Conservation (phyloP, 2,888 invertebrate genomes). For the Morinoia aosen region DNA sequence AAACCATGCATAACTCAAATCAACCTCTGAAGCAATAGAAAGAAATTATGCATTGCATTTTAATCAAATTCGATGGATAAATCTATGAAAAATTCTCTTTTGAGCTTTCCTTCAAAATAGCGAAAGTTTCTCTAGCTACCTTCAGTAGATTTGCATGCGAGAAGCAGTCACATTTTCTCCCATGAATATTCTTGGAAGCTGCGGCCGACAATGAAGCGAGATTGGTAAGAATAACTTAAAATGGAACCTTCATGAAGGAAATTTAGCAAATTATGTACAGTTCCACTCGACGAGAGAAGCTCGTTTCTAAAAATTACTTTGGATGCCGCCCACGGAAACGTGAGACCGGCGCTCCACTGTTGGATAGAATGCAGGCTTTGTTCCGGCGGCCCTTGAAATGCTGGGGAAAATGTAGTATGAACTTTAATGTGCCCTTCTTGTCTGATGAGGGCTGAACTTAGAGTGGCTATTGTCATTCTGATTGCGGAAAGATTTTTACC, state of each 20-base stretch:
- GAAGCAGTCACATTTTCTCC: neutral
- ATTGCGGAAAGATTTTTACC: neutral
- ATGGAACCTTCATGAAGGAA: conserved; percentile 36
- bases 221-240: conserved; percentile 20
- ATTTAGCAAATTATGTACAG: conserved; percentile 28
- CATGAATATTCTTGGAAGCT: conserved; percentile 30
- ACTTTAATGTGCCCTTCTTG: neutral
- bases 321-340: neutral
- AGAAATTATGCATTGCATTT: neutral
- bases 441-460: neutral
- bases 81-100: neutral
- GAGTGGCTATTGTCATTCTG: neutral
- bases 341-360: neutral
- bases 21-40: neutral
- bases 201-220: conserved; percentile 16
- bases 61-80: neutral
- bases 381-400: neutral
- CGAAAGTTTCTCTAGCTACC: neutral
- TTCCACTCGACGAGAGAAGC: neutral
- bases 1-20: neutral
- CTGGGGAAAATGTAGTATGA: neutral
- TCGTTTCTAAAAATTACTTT: conserved; percentile 3
- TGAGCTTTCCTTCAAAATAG: neutral
- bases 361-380: neutral
- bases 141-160: conserved; percentile 36